phyloP scores from a whole-genome alignment of 53 echinoderm and acorn worm species.

The Echinarachnius parma region DNA sequence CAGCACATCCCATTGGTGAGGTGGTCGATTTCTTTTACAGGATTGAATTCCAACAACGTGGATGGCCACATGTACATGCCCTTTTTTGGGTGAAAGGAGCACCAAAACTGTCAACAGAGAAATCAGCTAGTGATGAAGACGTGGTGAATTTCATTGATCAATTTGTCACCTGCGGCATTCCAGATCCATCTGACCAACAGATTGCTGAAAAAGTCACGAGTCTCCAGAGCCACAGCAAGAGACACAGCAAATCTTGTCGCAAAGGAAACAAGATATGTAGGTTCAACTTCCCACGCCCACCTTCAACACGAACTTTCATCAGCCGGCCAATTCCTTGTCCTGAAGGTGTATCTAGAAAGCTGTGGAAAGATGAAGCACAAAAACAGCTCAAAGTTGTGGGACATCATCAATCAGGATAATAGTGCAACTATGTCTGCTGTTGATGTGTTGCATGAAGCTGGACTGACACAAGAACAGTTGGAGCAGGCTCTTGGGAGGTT shows the following conservation, averaged over 20 bases:
- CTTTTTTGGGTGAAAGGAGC: constrained; percentile 14
- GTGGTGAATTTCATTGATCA: constrained; percentile 9
- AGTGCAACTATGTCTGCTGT: constrained; percentile 8
- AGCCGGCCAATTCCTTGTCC: constrained; percentile 9
- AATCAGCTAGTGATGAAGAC: constrained; percentile 14
- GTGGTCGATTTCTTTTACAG: constrained; percentile 26
- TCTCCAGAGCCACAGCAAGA: constrained; percentile 13
- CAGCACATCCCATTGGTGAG: constrained; percentile 22
- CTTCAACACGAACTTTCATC: constrained; percentile 26
- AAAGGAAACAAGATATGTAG: constrained; percentile 28
- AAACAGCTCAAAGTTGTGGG: constrained; percentile 24
- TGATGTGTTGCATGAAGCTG: constrained; percentile 10
- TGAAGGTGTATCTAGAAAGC: constrained; percentile 15
- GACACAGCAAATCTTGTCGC: constrained; percentile 22
- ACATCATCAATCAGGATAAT: not conserved
- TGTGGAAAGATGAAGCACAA: not conserved
- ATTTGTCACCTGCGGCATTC: constrained; percentile 2
- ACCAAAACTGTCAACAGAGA: constrained; percentile 10
- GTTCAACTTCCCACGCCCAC: constrained; percentile 40
- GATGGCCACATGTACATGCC: constrained; percentile 14
- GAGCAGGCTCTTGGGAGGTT: constrained; percentile 7
- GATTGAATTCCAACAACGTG: constrained; percentile 45
- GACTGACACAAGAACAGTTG: constrained; percentile 8
- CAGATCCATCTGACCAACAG: constrained; percentile 1
- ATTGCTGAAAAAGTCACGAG: too few relatives aligned